Evolutionary conservation across 1,140 invertebrate genomes (phyloP), one percentile per base, ranked within the genome.

Genomic region (Ctenoplectra terminalis): DNA sequence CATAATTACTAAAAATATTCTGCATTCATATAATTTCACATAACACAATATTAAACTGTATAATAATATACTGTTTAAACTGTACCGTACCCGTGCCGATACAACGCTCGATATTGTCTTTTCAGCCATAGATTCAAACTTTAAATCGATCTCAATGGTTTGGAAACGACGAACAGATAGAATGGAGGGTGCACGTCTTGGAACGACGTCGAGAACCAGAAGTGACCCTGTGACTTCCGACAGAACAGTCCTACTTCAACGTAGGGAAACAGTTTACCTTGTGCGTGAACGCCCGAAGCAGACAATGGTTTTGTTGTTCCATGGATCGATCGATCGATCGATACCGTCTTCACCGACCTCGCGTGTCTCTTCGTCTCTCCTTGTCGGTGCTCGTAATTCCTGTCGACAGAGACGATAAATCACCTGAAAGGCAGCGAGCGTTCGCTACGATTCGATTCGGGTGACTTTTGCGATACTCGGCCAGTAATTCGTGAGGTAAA

Each of bases 271-370:
- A 84, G 87, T 88, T 88, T 88, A 87, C 87, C 86, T 87, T 82
- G 74, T 81, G 87, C 83, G 84, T 80, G 78, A 86, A 74, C 84
- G 87, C 85, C 66, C 82, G 88, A 82, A 86, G 77, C 83, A 84
- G 88, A 88, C 90, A 90, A 90, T 89, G 90, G 87, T 81, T 89
- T 85, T 84, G 89, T 86, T 89, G 89, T 83, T 78, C 74, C 61
- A 74, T 60, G 61, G 73, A 78, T 80, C 85, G 79, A 89, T 89
- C 87, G 84, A 82, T 84, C 87, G 84, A 81, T 84, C 79, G 87
- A 78, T 85, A 64, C 63, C 73, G 73, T 87, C 77, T 84, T 74
- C 73, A 29, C 48, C 52, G 60, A 46, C 48, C 66, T 87, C 64
- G 77, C 76, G 77, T 87, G 69, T 61, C 77, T 54, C 70, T 75